A percentile compares a stretch with the other conserved stretches of the same genome.
phyloP scores from a whole-genome alignment of 1,140 invertebrate species.

The Magallana ariakensis region DNA sequence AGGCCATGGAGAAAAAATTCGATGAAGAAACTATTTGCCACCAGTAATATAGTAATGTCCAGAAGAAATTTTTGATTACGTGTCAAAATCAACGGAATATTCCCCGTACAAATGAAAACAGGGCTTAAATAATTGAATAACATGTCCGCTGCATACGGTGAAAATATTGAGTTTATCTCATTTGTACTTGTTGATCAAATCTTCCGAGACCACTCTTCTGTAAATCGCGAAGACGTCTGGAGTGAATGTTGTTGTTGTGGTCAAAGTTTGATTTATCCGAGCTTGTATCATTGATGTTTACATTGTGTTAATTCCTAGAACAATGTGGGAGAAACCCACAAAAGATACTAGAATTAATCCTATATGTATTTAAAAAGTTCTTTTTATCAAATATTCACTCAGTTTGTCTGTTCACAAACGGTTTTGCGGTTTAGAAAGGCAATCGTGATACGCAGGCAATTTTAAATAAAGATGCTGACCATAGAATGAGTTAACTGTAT shows the following conservation, averaged over 20 bases:
- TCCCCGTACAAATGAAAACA: background rate
- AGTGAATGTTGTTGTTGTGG: background rate
- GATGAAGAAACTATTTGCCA: background rate
- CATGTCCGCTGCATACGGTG: background rate
- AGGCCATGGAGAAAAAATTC: too few relatives aligned
- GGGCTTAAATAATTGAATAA: constrained; percentile 8
- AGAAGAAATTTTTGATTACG: background rate
- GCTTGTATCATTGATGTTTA: background rate
- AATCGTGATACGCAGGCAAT: background rate
- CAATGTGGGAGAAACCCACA: too few relatives aligned
- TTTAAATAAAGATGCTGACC: background rate
- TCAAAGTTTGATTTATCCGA: background rate
- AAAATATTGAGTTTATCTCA: constrained; percentile 12
- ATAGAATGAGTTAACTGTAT: background rate
- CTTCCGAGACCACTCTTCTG: background rate
- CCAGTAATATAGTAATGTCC: background rate
- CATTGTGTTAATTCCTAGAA: background rate
- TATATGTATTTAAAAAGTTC: too few relatives aligned
- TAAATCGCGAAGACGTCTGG: background rate
- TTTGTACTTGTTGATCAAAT: constrained; percentile 7
- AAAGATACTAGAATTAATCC: too few relatives aligned
- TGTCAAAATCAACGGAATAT: background rate
- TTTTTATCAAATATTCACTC: too few relatives aligned
- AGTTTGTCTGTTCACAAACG: too few relatives aligned
- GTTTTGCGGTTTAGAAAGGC: background rate